Conservation (phyloP, 1,140 invertebrate genomes). For the Leptinotarsa undecemlineata region DNA sequence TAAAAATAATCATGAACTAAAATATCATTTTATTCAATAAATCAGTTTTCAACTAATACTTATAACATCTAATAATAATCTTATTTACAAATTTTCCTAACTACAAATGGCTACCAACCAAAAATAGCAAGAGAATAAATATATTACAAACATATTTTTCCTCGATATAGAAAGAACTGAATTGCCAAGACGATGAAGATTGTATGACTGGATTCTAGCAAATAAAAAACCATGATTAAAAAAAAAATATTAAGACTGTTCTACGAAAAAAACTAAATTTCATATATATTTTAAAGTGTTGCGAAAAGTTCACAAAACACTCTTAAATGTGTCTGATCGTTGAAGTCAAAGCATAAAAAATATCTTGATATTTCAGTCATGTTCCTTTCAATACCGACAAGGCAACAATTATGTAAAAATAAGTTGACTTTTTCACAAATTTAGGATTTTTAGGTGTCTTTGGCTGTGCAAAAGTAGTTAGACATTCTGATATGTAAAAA, state of each 20-base stretch:
- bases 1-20: constrained; percentile 38
- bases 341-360: neutral
- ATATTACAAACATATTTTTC: neutral
- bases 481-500: constrained; percentile 50
- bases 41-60: constrained; percentile 45
- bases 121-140: neutral
- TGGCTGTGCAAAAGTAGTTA: constrained; percentile 46
- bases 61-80: constrained; percentile 44
- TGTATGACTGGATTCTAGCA: neutral
- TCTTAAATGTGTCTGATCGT: no score
- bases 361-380: constrained; percentile 15
- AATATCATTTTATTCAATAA: constrained; percentile 48
- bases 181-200: neutral
- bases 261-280: no score
- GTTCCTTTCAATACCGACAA: constrained; percentile 26
- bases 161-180: neutral
- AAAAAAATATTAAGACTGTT: no score
- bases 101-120: constrained; percentile 42
- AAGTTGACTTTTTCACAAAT: constrained; percentile 11
- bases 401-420: constrained; percentile 28
- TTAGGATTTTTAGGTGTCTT: constrained; percentile 17
- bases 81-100: constrained; percentile 44
- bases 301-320: no score
- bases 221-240: neutral
- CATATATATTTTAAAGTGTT: no score